Evolutionary conservation across 2,888 invertebrate genomes (phyloP), one percentile per base, ranked within the genome.

Genomic region (Euspilapteryx auroguttella): DNA sequence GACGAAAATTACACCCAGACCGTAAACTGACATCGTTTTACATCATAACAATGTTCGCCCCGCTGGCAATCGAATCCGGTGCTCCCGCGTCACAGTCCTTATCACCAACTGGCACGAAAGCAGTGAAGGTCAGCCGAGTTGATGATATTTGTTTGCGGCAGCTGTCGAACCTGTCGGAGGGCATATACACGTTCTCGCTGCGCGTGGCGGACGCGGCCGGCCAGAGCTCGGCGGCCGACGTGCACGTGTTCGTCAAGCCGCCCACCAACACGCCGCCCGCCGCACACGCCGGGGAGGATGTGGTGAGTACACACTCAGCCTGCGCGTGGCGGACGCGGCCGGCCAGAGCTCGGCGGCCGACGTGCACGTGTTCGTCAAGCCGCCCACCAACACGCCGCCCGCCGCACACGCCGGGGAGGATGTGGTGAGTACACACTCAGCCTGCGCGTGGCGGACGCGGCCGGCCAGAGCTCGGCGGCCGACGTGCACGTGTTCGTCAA

Each of bases 401-500:
- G 77, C 81, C 20, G 89, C 90, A 30, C 71, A 77, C 44, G 83
- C 85, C 1, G 85, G 84, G 1, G 44, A 55, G 1, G 84, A 86
- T 33, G 37, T 51, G 21, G 73, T 73, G 37, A 59, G 61, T 54
- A 96, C 55, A 93, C 92, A 1, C 96, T 95, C 64, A 87, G 89
- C 4, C 66, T 96, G 24, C 92, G 91, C 71, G 96, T 96, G 15
- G 94, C 91, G 1, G 96, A 97, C 48, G 87, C 89, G 29, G 89
- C 91, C 1, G 89, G 89, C 3, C 95, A 96, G 63, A 86, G 84
- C 2, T 91, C 91, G 20, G 85, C 86, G 0, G 92, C 94, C 0
- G 87, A 89, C 37, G 92, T 94, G 0, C 92, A 90, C 48, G 94
- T 96, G 2, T 94, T 94, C 56, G 95, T 96, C 0, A 94, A 94